These are phyloP conservation scores for Marasmarcha lunaedactyla DNA, from an alignment of 2,888 invertebrate genomes.

Conservation along the genomic window DNA sequence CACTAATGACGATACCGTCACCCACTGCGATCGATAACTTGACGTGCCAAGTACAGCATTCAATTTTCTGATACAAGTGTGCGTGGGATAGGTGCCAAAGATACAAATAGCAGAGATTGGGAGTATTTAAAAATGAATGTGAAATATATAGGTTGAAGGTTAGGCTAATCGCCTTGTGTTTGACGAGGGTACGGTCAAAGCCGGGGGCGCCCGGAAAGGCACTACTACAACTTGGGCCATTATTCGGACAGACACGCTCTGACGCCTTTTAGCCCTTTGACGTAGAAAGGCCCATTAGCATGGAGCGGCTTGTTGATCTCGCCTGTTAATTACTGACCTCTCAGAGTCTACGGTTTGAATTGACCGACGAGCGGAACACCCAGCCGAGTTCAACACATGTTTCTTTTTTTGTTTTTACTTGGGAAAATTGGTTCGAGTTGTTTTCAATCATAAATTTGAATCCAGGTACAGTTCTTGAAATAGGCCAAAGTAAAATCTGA, in stretches of 20 bases:
- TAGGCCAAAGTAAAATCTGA: no score
- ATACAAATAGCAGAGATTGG: constrained; percentile 33
- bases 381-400: no score
- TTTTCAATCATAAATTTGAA: no score
- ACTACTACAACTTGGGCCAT: constrained; percentile 41
- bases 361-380: background rate
- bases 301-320: constrained; percentile 62
- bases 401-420: no score
- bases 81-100: constrained; percentile 38
- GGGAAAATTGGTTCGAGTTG: no score
- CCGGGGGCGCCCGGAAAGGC: constrained; percentile 1
- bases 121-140: constrained; percentile 10
- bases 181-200: constrained; percentile 55
- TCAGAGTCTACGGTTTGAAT: constrained; percentile 25
- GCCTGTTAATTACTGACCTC: constrained; percentile 61
- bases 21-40: constrained; percentile 32
- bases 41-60: constrained; percentile 35
- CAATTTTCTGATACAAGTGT: constrained; percentile 31
- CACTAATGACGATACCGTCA: constrained; percentile 25
- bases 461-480: no score
- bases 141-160: constrained; percentile 29
- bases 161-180: constrained; percentile 57
- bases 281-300: constrained; percentile 64
- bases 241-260: constrained; percentile 64
- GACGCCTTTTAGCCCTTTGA: constrained; percentile 65